Percentiles rank a stretch among this genome's conserved stretches.
Conservation (phyloP, 2,797 vertebrate genomes). For the Staurois parvus region DNA sequence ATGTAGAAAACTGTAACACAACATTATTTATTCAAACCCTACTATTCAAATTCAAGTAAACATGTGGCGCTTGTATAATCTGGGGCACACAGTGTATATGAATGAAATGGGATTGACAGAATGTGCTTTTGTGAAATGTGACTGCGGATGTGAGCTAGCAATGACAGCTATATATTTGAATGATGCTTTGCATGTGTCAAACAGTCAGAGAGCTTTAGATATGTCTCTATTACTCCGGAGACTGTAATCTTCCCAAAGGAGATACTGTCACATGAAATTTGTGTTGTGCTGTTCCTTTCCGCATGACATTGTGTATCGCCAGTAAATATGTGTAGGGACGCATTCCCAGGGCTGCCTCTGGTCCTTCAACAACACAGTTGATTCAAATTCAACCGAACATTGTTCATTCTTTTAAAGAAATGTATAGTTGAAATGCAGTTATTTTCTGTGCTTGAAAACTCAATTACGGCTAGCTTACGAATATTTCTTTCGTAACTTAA, state of each 20-base stretch:
- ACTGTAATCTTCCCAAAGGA: slow-evolving; percentile 51
- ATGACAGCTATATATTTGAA: slow-evolving; percentile 43
- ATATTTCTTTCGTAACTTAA: background rate
- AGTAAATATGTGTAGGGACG: slow-evolving; percentile 42
- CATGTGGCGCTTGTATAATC: slow-evolving; percentile 46
- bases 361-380: slow-evolving; percentile 30
- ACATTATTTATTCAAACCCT: slow-evolving; percentile 21
- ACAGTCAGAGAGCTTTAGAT: slow-evolving; percentile 52
- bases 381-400: slow-evolving; percentile 40
- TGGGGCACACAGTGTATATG: slow-evolving; percentile 10
- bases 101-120: slow-evolving; percentile 37
- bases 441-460: background rate
- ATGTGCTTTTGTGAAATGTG: background rate
- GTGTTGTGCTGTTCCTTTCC: slow-evolving; percentile 42
- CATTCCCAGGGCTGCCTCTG: slow-evolving; percentile 47
- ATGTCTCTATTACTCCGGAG: slow-evolving; percentile 50
- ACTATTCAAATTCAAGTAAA: slow-evolving; percentile 19
- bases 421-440: slow-evolving; percentile 10
- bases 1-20: background rate
- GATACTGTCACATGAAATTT: slow-evolving; percentile 55
- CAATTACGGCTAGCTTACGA: background rate
- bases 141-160: slow-evolving; percentile 36
- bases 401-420: slow-evolving; percentile 27
- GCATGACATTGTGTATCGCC: slow-evolving; percentile 50
- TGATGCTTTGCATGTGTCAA: slow-evolving; percentile 60